Percentiles rank a stretch among this genome's conserved stretches.
phyloP scores from a whole-genome alignment of 2,888 invertebrate genomes.

The Papilio elwesi region DNA sequence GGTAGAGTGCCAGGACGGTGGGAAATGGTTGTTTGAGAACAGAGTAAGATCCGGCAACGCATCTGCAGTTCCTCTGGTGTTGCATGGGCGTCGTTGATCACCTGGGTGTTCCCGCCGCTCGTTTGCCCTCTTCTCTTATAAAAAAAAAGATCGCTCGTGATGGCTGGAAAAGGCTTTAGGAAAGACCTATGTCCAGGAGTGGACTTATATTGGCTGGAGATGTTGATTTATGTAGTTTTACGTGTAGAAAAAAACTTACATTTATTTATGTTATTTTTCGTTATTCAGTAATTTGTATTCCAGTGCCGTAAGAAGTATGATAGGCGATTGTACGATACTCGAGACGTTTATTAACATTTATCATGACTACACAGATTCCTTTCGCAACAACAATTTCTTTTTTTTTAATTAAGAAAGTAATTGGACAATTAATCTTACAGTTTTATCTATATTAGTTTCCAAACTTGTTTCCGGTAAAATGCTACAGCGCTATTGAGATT shows the following conservation, averaged over 20 bases:
- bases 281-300: constrained; percentile 3
- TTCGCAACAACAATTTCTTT: constrained; percentile 20
- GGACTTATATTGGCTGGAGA: background rate
- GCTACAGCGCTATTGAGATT: constrained; percentile 47
- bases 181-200: too few species aligned
- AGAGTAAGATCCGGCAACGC: background rate
- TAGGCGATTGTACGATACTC: background rate
- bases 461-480: constrained; percentile 44
- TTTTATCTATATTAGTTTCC: constrained; percentile 31
- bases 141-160: too few species aligned
- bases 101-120: too few species aligned
- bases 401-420: constrained; percentile 29
- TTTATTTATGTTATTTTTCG: constrained; percentile 9
- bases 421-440: constrained; percentile 36
- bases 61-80: too few species aligned
- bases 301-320: background rate
- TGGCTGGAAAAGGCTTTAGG: background rate
- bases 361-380: constrained; percentile 9
- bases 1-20: background rate
- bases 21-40: background rate
- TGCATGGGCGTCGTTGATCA: too few species aligned
- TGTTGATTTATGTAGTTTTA: background rate
- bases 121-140: too few species aligned
- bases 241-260: background rate
- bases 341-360: constrained; percentile 9